These are phyloP conservation scores for Macheiramphus alcinus DNA, from an alignment of 2,113 vertebrate species.

Conservation along the genomic window DNA sequence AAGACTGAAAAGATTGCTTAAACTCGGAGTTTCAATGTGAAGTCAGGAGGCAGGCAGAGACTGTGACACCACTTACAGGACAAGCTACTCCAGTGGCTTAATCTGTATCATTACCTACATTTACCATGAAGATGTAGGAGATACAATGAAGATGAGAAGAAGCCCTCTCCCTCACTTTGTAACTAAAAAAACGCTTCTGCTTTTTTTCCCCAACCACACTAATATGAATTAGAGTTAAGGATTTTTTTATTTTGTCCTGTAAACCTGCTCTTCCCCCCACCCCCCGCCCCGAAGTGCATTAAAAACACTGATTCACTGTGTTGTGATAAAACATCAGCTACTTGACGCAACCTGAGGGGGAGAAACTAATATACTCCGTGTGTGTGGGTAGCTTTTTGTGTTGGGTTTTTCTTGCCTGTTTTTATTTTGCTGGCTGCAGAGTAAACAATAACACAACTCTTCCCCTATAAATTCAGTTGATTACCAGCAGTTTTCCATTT, in stretches of 20 bases:
- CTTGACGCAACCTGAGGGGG: neutral
- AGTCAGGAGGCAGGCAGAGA: neutral
- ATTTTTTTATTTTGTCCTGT: neutral
- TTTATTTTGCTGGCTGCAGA: slow-evolving; percentile 1
- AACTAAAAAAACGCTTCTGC: neutral
- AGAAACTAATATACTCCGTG: neutral
- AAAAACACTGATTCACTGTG: neutral
- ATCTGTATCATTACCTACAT: rapidly evolving
- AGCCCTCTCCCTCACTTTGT: rapidly evolving
- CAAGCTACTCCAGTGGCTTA: neutral
- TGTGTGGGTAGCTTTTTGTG: neutral
- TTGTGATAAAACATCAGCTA: neutral
- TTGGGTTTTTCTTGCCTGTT: neutral
- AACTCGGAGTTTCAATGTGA: neutral
- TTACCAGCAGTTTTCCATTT: neutral
- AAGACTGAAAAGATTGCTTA: neutral
- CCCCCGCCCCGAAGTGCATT: neutral
- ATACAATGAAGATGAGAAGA: neutral
- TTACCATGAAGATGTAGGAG: neutral
- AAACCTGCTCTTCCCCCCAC: neutral
- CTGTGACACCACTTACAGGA: neutral
- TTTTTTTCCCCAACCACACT: neutral
- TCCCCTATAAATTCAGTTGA: neutral
- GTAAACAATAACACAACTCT: neutral
- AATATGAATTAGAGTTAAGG: neutral